A percentile compares a stretch with the other conserved stretches of the same genome.
These are phyloP conservation scores for Oryzias sinensis DNA, from an alignment of 2,797 vertebrate species.

Conservation along the genomic window DNA sequence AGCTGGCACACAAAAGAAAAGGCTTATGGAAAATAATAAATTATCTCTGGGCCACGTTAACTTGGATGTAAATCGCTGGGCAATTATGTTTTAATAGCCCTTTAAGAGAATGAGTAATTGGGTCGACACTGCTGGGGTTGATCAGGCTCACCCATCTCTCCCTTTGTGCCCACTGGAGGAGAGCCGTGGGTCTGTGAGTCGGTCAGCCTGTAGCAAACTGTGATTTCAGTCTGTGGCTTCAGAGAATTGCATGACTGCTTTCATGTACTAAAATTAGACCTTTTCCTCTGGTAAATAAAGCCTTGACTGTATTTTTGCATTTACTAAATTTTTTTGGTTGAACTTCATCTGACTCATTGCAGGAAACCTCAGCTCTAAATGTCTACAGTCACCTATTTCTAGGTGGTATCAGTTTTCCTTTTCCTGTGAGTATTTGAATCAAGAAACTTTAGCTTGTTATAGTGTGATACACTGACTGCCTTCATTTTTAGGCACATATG, in stretches of 20 bases:
- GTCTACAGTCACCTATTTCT: too few relatives aligned
- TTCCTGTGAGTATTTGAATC: too few relatives aligned
- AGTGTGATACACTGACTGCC: too few relatives aligned
- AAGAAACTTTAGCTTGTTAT: too few relatives aligned
- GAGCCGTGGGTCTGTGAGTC: slow-evolving; percentile 42
- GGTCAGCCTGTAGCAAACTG: slow-evolving; percentile 44
- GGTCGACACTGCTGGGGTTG: slow-evolving; percentile 77
- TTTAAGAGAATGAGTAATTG: slow-evolving; percentile 86
- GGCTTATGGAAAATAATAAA: slow-evolving; percentile 85
- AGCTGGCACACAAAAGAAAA: slow-evolving; percentile 71
- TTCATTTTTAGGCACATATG: too few relatives aligned
- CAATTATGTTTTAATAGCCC: slow-evolving; percentile 86
- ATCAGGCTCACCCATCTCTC: slow-evolving; percentile 76
- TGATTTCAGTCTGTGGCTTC: slow-evolving; percentile 12
- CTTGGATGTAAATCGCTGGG: slow-evolving; percentile 82
- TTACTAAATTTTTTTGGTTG: too few relatives aligned
- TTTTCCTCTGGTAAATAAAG: background rate
- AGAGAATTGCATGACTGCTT: slow-evolving; percentile 8
- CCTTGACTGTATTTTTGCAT: too few relatives aligned
- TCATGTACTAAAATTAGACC: slow-evolving; percentile 8
- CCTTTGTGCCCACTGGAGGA: slow-evolving; percentile 57
- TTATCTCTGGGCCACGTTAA: slow-evolving; percentile 80
- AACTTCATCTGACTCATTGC: too few relatives aligned
- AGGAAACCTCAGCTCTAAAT: too few relatives aligned
- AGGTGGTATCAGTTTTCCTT: too few relatives aligned